Base-by-base conservation (phyloP, 2,797 vertebrate species). In the Microchirus variegatus region DNA sequence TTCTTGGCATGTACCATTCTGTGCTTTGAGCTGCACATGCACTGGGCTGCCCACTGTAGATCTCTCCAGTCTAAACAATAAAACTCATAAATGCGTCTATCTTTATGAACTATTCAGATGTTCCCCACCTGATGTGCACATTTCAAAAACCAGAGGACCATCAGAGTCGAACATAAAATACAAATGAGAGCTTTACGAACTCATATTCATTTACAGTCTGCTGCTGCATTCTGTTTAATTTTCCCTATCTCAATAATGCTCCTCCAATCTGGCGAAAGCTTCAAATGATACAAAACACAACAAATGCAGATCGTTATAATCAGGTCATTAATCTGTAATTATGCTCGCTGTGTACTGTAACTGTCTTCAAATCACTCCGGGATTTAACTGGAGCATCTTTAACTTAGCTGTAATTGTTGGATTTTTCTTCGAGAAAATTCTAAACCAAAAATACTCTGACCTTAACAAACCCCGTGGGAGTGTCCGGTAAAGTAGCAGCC, bases 171-270 rank as follows among this genome's bases (percentile, higher is more conserved):
- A 78, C 78, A 87, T 85, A 81, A 90, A 88, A 87, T 73, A 84
- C 80, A 80, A 88, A 89, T 81, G 68, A 87, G 81, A 67, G 80
- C 75, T 83, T 86, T 84, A 82, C 88, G 80, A 82, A 85, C 41
- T 66, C 40, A 59, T 72, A 75, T 83, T 87, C 66, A 84, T 86
- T 85, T 75, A 76, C 65, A 79, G 70, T 77, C 78, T 75, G 72
- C 73, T 72, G 69, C 75, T 74, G 62, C 31, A 37, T 77, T 79
- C 63, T 59, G 63, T 81, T 82, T 84, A 71, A 88, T 82, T 85
- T 77, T 54, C 51, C 61, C 37, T 69, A 51, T 83, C 66, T 68
- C 64, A 63, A 59, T 77, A 63, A 47, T 35, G 53, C 59, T 83
- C 49, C 17, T 58, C 64, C 67, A 77, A 60, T 81, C 69, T 78